Evolutionary conservation across 2,113 vertebrate species (phyloP).

Genomic region (Smithornis capensis): DNA sequence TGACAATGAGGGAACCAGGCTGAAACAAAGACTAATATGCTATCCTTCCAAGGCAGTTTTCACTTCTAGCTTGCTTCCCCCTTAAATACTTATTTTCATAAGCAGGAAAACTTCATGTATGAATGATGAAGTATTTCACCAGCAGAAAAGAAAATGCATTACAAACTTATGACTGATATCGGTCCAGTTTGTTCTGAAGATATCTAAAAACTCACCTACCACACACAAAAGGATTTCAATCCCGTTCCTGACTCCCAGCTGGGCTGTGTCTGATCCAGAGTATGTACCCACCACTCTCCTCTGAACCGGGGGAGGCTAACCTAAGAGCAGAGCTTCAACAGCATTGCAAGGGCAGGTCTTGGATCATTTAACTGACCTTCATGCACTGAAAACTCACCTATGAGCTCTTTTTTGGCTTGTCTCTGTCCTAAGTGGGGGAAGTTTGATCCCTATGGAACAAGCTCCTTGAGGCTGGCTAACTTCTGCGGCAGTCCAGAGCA

Average conservation of each 20-base stretch:
- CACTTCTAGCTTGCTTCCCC: not conserved
- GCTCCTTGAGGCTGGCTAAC: not conserved
- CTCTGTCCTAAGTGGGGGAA: not conserved
- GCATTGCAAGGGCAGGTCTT: not conserved
- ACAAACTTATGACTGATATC: not conserved
- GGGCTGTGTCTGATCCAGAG: not conserved
- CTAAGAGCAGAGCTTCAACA: not conserved
- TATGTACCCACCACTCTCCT: not conserved
- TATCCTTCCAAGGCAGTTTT: constrained; percentile 37
- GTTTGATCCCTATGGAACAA: not conserved
- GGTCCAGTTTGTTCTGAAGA: not conserved
- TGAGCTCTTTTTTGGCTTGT: not conserved
- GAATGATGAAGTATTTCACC: not conserved
- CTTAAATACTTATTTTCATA: not conserved
- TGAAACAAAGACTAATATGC: constrained; percentile 16
- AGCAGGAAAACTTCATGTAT: not conserved
- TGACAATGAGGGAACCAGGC: constrained; percentile 36
- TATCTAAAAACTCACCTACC: not conserved
- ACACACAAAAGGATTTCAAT: not conserved
- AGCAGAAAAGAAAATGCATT: not conserved
- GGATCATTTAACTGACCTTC: not conserved
- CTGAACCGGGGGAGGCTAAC: not conserved
- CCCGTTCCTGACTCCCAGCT: not conserved
- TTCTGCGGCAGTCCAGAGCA: not conserved
- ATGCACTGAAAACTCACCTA: not conserved